Percentiles rank a stretch among this genome's conserved stretches.
phyloP scores from a whole-genome alignment of 2,888 invertebrate species.

The Dasypolia templi region DNA sequence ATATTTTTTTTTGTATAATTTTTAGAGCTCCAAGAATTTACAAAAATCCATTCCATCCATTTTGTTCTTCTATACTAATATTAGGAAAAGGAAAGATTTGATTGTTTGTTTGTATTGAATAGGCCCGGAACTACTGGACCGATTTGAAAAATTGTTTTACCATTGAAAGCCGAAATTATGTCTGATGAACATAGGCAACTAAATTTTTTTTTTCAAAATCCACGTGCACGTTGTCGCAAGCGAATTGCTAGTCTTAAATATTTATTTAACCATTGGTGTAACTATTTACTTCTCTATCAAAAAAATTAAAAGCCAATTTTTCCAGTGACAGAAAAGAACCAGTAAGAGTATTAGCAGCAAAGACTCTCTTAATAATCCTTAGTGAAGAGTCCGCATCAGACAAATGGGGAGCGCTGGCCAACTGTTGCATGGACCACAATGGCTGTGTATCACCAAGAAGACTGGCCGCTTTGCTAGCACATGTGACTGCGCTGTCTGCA shows the following conservation, averaged over 20 bases:
- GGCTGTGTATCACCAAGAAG: conserved; percentile 92
- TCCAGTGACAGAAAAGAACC: conserved; percentile 91
- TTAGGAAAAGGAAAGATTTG: too few species aligned
- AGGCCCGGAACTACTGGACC: too few species aligned
- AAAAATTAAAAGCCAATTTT: not conserved
- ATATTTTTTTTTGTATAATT: not conserved
- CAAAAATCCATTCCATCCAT: too few species aligned
- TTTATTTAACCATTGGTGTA: too few species aligned
- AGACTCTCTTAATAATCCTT: conserved; percentile 92
- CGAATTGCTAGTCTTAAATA: too few species aligned
- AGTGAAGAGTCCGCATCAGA: conserved; percentile 92
- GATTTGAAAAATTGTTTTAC: too few species aligned
- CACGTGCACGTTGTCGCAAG: too few species aligned
- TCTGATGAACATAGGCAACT: too few species aligned
- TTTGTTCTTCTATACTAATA: too few species aligned
- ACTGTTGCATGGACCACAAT: conserved; percentile 94
- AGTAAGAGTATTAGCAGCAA: conserved; percentile 92
- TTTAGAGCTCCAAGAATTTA: not conserved
- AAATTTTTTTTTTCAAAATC: too few species aligned
- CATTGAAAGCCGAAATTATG: too few species aligned
- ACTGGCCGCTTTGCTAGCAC: conserved; percentile 91
- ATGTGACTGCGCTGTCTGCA: conserved; percentile 91
- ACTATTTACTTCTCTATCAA: not conserved
- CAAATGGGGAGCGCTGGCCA: conserved; percentile 92
- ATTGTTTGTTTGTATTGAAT: too few species aligned